These are phyloP conservation scores for Cephonodes hylas DNA, from an alignment of 2,888 invertebrate genomes.

Conservation along the genomic window DNA sequence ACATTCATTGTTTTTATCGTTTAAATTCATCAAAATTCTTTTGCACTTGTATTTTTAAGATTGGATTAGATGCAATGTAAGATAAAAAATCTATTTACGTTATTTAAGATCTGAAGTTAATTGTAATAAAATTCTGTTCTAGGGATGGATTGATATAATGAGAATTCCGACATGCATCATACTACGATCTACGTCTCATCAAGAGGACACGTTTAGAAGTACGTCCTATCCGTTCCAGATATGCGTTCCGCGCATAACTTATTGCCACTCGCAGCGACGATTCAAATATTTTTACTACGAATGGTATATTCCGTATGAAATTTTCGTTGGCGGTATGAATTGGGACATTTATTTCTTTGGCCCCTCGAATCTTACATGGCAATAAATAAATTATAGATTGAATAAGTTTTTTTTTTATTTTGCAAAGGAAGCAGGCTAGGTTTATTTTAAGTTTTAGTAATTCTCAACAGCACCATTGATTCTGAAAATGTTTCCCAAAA, in stretches of 20 bases:
- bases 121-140: no score
- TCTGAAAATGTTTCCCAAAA: no score
- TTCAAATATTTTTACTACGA: conserved; percentile 53
- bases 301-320: conserved; percentile 48
- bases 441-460: no score
- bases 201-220: conserved; percentile 40
- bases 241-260: conserved; percentile 54
- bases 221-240: conserved; percentile 55
- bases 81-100: no score
- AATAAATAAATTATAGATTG: conserved; percentile 19
- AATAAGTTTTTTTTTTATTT: not conserved
- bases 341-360: conserved; percentile 56
- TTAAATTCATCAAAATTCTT: no score
- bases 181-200: conserved; percentile 39
- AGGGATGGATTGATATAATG: conserved; percentile 54
- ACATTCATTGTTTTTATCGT: no score
- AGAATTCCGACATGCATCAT: conserved; percentile 61
- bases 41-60: no score
- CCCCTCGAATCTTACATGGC: conserved; percentile 32
- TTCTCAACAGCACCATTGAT: no score
- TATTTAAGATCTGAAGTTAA: no score
- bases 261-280: conserved; percentile 41
- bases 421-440: no score
- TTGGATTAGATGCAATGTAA: no score
- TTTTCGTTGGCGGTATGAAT: conserved; percentile 32